Evolutionary conservation across 2,113 vertebrate species (phyloP).

Genomic region (Dasypus novemcinctus): DNA sequence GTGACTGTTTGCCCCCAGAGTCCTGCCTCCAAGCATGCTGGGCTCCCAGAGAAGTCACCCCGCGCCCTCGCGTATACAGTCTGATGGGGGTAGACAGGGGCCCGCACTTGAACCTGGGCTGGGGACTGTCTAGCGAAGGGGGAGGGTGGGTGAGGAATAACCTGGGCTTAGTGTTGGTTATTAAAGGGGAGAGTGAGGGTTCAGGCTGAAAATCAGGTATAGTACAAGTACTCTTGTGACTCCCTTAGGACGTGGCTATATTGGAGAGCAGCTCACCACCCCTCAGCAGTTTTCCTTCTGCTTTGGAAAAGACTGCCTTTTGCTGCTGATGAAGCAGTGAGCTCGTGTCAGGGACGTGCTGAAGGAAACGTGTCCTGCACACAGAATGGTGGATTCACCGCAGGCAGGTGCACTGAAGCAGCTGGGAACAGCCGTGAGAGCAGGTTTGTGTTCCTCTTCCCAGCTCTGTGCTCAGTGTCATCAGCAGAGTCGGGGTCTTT

Average conservation of each 20-base stretch:
- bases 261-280: background rate
- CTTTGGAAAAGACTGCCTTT: background rate
- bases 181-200: background rate
- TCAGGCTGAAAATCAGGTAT: background rate
- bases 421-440: no score
- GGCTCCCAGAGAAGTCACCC: background rate
- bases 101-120: background rate
- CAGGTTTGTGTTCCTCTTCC: no score
- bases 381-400: background rate
- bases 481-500: no score
- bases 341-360: background rate
- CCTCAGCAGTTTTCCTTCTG: background rate
- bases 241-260: background rate
- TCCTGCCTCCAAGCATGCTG: background rate
- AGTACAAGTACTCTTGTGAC: background rate
- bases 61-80: background rate
- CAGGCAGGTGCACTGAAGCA: background rate
- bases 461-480: no score
- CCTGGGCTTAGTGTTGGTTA: background rate
- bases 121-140: background rate
- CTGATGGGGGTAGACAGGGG: no score
- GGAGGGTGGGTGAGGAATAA: background rate
- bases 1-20: background rate
- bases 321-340: background rate
- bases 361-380: background rate